These are phyloP conservation scores for Carcharodon carcharias DNA, from an alignment of 2,797 vertebrate species.

Conservation along the genomic window DNA sequence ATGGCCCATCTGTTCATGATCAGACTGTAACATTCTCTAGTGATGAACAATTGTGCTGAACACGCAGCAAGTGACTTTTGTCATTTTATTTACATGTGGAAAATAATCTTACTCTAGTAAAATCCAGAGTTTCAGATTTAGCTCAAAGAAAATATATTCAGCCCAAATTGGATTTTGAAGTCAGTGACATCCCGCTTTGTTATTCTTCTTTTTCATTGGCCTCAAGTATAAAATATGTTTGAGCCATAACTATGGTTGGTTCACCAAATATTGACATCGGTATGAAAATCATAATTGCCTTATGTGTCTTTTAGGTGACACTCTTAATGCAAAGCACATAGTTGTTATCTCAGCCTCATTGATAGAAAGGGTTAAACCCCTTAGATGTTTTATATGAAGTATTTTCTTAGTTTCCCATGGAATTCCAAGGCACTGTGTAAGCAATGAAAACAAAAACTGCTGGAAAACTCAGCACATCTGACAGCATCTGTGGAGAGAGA, in stretches of 20 bases:
- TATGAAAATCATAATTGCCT: not conserved
- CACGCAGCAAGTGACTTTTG: not conserved
- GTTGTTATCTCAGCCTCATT: not conserved
- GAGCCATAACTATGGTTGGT: not conserved
- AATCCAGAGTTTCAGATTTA: not conserved
- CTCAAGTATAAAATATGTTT: not conserved
- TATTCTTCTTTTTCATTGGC: not conserved
- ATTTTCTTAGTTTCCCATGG: no score
- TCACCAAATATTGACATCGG: not conserved
- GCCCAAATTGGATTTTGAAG: not conserved
- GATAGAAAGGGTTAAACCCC: not conserved
- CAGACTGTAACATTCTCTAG: not conserved
- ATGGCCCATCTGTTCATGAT: not conserved
- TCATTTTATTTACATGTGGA: not conserved
- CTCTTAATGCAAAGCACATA: not conserved
- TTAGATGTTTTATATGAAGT: not conserved
- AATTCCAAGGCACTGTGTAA: no score
- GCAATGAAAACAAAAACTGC: no score
- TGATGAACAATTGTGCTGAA: not conserved
- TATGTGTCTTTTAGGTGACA: not conserved
- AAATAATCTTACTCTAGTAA: not conserved
- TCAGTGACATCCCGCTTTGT: not conserved
- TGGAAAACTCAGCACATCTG: no score
- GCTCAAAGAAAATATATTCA: not conserved
- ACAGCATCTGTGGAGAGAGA: no score